Conservation (phyloP, 1,140 invertebrate genomes). For the Bursaphelenchus mucronatus region DNA sequence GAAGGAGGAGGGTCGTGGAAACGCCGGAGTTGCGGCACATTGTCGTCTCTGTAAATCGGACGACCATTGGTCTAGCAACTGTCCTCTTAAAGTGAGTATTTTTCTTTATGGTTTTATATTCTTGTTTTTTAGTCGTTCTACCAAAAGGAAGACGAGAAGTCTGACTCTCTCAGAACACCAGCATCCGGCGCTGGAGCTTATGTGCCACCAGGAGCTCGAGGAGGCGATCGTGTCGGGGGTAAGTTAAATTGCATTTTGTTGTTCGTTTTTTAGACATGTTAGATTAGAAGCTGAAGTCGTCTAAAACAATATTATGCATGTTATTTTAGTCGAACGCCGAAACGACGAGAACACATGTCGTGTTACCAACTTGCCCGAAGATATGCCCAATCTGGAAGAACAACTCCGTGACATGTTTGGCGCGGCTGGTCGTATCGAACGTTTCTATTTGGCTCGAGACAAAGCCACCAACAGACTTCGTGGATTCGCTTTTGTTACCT, state of each 20-base stretch:
- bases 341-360: conserved; percentile 78
- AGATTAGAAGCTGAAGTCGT: too few relatives aligned
- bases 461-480: conserved; percentile 66
- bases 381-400: conserved; percentile 70
- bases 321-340: conserved; percentile 35
- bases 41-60: conserved; percentile 59
- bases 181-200: conserved; percentile 28
- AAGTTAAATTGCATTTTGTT: background rate
- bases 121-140: conserved; percentile 27
- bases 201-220: conserved; percentile 43
- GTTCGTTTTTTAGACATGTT: conserved; percentile 7
- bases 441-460: conserved; percentile 83
- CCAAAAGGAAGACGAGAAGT: conserved; percentile 6
- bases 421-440: conserved; percentile 78
- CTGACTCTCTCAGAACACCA: background rate
- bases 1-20: conserved; percentile 26
- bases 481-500: conserved; percentile 91
- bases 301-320: background rate
- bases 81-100: conserved; percentile 9
- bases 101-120: conserved; percentile 20
- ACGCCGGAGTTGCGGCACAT: conserved; percentile 38
- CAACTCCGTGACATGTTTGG: conserved; percentile 93
- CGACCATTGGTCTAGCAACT: conserved; percentile 55
- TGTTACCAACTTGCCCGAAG: conserved; percentile 94
- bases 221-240: conserved; percentile 6